Percentiles rank a stretch among this genome's conserved stretches.
Evolutionary conservation across 2,113 vertebrate species (phyloP).

Genomic region (Varanus komodoensis): DNA sequence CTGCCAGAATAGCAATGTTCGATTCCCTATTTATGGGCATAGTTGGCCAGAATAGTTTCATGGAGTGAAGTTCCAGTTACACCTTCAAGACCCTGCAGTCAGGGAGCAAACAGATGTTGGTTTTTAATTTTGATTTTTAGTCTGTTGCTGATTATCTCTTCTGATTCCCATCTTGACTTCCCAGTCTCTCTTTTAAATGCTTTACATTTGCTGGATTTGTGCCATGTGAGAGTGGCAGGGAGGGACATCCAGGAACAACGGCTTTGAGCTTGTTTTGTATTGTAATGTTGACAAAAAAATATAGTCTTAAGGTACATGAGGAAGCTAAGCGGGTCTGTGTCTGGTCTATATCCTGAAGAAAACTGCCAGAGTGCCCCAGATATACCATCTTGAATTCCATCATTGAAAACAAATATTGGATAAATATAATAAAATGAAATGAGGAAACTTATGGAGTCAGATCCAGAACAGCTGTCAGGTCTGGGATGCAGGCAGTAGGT

Average conservation of each 20-base stretch:
- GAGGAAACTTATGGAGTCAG: background rate
- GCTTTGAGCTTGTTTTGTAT: background rate
- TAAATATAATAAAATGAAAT: background rate
- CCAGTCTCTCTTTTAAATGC: background rate
- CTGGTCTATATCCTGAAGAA: background rate
- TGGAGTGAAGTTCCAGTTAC: background rate
- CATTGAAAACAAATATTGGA: background rate
- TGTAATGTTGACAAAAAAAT: background rate
- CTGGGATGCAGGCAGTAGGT: too few relatives aligned
- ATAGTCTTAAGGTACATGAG: background rate
- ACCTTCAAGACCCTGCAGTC: background rate
- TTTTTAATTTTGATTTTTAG: background rate
- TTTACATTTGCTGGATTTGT: background rate
- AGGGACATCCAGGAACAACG: background rate
- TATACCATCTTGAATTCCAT: background rate
- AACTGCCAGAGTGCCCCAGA: background rate
- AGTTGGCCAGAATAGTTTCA: background rate
- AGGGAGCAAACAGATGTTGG: background rate
- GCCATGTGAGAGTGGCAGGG: background rate
- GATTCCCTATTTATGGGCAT: background rate
- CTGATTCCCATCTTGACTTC: background rate
- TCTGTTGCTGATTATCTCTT: background rate
- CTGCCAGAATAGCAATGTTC: background rate
- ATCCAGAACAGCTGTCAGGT: too few relatives aligned
- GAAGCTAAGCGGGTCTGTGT: background rate